Evolutionary conservation across 2,113 vertebrate genomes (phyloP).

Genomic region (Chamaea fasciata): DNA sequence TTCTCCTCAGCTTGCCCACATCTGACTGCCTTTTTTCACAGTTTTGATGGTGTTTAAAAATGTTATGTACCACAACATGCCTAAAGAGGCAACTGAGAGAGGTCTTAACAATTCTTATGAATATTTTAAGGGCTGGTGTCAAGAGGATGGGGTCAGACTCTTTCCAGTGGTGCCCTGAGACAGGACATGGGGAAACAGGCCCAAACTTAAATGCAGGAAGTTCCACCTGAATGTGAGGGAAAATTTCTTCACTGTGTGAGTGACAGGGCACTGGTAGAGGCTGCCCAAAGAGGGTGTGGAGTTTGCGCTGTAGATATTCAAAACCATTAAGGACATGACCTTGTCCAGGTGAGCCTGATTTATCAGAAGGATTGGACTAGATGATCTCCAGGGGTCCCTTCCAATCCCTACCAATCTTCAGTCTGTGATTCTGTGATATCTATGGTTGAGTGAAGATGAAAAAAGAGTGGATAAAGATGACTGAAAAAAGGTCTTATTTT

Average conservation of each 20-base stretch:
- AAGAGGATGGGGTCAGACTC: neutral
- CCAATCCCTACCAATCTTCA: neutral
- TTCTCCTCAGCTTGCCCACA: neutral
- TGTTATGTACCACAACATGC: neutral
- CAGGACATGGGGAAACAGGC: neutral
- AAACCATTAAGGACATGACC: neutral
- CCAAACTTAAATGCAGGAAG: neutral
- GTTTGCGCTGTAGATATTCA: neutral
- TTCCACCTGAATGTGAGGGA: neutral
- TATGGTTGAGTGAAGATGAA: neutral
- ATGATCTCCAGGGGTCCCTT: neutral
- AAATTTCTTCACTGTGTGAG: neutral
- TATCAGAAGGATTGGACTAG: neutral
- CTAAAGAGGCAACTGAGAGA: neutral
- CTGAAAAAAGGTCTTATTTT: neutral
- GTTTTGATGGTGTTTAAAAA: neutral
- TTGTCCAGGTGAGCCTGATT: neutral
- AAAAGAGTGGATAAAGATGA: neutral
- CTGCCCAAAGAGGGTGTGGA: neutral
- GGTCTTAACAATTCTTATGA: neutral
- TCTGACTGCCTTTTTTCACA: neutral
- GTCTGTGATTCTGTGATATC: neutral
- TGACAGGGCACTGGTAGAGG: neutral
- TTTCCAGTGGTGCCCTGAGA: neutral
- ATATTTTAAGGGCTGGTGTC: neutral